Evolutionary conservation across 2,797 vertebrate species (phyloP).

Genomic region (Falco cherrug): DNA sequence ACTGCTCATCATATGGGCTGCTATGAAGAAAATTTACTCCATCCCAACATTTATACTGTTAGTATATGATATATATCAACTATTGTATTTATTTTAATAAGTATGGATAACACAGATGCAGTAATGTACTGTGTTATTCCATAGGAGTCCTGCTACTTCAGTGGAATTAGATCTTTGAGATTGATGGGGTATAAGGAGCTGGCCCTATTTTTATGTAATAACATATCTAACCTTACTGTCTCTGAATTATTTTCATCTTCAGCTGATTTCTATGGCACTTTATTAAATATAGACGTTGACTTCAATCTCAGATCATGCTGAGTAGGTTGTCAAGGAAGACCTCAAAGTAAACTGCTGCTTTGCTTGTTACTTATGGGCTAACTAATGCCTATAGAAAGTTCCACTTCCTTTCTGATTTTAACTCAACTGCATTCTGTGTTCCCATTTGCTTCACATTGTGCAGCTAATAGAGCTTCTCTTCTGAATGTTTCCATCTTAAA

Average conservation of each 20-base stretch:
- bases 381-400: background rate
- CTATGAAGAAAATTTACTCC: background rate
- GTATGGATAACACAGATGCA: background rate
- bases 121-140: background rate
- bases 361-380: background rate
- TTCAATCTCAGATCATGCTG: background rate
- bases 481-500: constrained; percentile 61
- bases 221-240: background rate
- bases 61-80: background rate
- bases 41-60: background rate
- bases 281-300: background rate
- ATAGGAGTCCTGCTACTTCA: background rate
- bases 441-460: constrained; percentile 64
- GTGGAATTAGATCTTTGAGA: background rate
- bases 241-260: background rate
- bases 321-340: background rate
- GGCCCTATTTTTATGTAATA: background rate
- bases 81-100: background rate
- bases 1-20: background rate
- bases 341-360: background rate
- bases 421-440: background rate
- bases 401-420: background rate
- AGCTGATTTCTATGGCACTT: background rate
- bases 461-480: constrained; percentile 65
- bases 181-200: background rate